These are phyloP conservation scores for Sterna hirundo DNA, from an alignment of 2,113 vertebrate genomes.

Conservation along the genomic window DNA sequence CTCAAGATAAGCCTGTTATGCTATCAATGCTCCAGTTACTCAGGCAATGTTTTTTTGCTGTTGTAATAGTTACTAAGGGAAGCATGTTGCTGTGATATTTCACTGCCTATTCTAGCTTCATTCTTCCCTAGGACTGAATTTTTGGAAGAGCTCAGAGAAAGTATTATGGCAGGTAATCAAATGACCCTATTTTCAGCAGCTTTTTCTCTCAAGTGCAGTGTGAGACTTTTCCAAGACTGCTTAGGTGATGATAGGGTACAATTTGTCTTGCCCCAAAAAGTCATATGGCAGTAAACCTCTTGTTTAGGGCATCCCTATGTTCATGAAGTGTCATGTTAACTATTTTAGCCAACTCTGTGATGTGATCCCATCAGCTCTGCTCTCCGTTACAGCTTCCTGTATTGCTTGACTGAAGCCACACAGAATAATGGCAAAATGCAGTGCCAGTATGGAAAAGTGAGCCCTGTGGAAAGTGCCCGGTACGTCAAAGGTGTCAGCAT, in stretches of 20 bases:
- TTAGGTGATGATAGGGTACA: background rate
- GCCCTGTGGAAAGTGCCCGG: background rate
- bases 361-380: background rate
- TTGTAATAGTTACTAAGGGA: background rate
- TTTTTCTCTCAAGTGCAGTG: background rate
- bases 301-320: accelerated
- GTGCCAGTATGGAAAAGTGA: accelerated
- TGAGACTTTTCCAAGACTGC: background rate
- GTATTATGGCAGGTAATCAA: background rate
- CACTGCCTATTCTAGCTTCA: background rate
- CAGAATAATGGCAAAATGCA: background rate
- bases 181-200: background rate
- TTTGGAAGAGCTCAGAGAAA: background rate
- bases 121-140: background rate
- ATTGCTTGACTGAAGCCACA: background rate
- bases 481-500: accelerated
- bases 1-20: background rate
- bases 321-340: background rate
- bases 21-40: background rate
- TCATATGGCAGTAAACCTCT: background rate
- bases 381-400: background rate
- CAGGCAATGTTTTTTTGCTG: background rate
- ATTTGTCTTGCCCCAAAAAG: background rate
- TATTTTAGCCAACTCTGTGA: background rate
- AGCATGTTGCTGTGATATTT: background rate